These are phyloP conservation scores for Leistus spinibarbis DNA, from an alignment of 2,888 invertebrate species.

Conservation along the genomic window DNA sequence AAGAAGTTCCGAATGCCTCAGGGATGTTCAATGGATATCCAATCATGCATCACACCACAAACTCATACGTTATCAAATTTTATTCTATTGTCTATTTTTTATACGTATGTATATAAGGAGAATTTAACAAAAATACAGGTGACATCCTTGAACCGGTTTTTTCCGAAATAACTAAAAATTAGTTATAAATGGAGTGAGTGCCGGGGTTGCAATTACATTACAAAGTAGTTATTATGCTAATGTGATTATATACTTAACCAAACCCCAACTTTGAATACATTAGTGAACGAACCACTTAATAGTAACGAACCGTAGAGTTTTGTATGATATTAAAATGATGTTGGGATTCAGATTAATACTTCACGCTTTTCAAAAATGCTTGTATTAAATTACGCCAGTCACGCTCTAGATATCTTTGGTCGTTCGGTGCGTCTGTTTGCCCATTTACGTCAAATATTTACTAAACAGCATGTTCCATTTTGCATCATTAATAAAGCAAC, in stretches of 20 bases:
- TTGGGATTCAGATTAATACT: neutral
- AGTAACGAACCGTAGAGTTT: neutral
- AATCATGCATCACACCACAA: neutral
- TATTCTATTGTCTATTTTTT: too few relatives aligned
- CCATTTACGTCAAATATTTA: neutral
- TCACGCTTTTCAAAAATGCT: neutral
- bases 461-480: neutral
- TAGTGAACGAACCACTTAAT: neutral
- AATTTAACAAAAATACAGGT: too few relatives aligned
- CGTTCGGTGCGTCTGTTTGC: neutral
- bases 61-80: too few relatives aligned
- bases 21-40: neutral
- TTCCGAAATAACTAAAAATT: too few relatives aligned
- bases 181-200: neutral
- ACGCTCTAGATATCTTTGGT: neutral
- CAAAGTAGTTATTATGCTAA: slow-evolving; percentile 18
- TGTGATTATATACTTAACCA: slow-evolving; percentile 19
- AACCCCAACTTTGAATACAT: slow-evolving; percentile 10
- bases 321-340: neutral
- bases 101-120: too few relatives aligned
- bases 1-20: neutral
- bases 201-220: neutral
- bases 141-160: too few relatives aligned
- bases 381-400: neutral
- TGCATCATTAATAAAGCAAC: neutral